Percentiles rank a stretch among this genome's conserved stretches.
Conservation (phyloP, 2,797 vertebrate genomes). For the Vespertilio murinus region DNA sequence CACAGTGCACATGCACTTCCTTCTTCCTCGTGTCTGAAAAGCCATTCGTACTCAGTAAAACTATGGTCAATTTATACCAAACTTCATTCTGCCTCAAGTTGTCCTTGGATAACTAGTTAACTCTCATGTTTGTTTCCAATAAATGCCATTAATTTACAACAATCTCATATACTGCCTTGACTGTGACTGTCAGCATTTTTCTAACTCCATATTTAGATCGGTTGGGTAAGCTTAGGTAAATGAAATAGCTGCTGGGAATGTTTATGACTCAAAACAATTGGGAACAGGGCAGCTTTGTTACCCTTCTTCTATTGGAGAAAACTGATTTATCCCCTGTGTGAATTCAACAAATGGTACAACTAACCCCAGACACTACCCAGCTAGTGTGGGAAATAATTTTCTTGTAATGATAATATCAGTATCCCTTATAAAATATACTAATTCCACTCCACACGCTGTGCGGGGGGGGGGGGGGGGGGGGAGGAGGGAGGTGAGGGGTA, state of each 20-base stretch:
- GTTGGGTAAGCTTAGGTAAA: slow-evolving; percentile 48
- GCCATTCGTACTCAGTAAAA: background rate
- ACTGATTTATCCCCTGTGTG: slow-evolving; percentile 60
- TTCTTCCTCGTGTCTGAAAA: background rate
- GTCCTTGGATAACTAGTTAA: slow-evolving; percentile 36
- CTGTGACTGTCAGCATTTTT: background rate
- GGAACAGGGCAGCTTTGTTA: slow-evolving; percentile 43
- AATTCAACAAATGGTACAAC: slow-evolving; percentile 56
- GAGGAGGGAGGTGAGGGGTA: background rate
- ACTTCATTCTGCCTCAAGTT: slow-evolving; percentile 43
- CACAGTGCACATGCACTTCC: background rate
- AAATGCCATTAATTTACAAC: slow-evolving; percentile 19
- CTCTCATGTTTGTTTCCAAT: background rate
- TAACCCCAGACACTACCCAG: background rate
- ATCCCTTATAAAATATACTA: background rate
- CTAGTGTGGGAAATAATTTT: background rate
- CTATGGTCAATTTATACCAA: background rate
- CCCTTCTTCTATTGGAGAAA: slow-evolving; percentile 15
- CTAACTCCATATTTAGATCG: background rate
- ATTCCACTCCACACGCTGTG: background rate
- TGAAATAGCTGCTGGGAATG: background rate
- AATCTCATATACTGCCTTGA: background rate
- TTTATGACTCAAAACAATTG: slow-evolving; percentile 54
- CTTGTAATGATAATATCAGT: background rate
- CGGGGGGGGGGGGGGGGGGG: background rate